Percentiles rank a stretch among this genome's conserved stretches.
These are phyloP conservation scores for Eulemur albifrons DNA, from an alignment of 2,797 vertebrate species.

Conservation along the genomic window DNA sequence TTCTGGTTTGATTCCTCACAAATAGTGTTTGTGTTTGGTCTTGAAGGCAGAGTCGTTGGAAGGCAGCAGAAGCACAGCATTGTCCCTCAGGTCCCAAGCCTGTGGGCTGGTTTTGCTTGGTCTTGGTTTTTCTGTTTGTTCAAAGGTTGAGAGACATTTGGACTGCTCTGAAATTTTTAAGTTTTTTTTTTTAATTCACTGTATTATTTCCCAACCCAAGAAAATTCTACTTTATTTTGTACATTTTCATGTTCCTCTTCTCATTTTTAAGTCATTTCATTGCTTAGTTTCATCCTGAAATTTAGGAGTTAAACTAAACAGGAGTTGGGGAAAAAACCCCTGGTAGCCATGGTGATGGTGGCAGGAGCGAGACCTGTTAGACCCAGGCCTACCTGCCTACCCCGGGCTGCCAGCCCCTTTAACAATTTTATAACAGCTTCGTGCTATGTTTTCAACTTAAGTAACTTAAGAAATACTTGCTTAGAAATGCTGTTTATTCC, in stretches of 20 bases:
- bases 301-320: neutral
- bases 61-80: neutral
- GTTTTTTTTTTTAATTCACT: neutral
- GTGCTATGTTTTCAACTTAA: rapidly evolving
- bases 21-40: rapidly evolving
- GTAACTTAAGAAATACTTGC: neutral
- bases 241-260: neutral
- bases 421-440: neutral
- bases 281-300: neutral
- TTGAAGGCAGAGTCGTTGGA: too few species aligned
- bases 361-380: neutral
- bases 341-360: neutral
- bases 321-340: neutral
- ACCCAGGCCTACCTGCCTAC: too few species aligned
- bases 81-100: neutral
- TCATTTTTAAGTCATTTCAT: neutral
- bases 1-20: rapidly evolving
- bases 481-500: neutral
- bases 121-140: rapidly evolving
- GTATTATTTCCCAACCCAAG: neutral
- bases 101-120: too few species aligned
- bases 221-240: neutral
- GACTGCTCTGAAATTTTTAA: neutral
- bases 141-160: neutral
- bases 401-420: neutral